Base-by-base conservation (phyloP, 2,113 vertebrate species). In the Hippolais icterina region DNA sequence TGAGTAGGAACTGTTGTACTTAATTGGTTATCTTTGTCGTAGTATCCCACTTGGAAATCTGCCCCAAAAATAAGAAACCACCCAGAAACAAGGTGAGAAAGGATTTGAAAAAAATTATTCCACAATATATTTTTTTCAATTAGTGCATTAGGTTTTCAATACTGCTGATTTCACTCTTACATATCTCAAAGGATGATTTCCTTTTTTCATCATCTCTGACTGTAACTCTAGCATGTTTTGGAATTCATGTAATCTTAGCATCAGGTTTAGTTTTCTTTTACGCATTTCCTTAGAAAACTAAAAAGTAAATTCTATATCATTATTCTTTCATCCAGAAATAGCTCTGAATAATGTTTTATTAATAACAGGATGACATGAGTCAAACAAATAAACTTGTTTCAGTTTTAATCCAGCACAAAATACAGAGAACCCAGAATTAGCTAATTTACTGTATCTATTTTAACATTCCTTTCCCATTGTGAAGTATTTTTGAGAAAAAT, bases 241-340 rank as follows among this genome's bases (percentile, higher is more conserved):
- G 46, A 91, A 61, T 91, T 91, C 46, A 39, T 41, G 54, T n/a
- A 47, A 80, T 4, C 1, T 57, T 85, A 84, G 57, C 83, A 89
- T 65, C 77, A 91, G 53, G 28, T 49, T 93, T 81, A 78, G 60
- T 65, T 89, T 83, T 78, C 65, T 79, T 82, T 64, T 35, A 90
- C 10, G 31, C 37, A 91, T 82, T 97, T 91, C 74, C 88, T 95
- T 83, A 79, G 50, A 95, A 89, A 89, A 75, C 41, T 46, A 91
- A 84, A 68, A 82, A 82, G 41, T 49, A 89, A 97, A 74, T 89
- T 93, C 72, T 71, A 4, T 76, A 65, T 75, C 11, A 39, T 79
- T 85, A 93, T 79, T 90, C 39, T 75, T 42, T 71, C 74, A 85
- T 61, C 61, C 85, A 88, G 33, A 93, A 96, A 93, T 82, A 93